A percentile compares a stretch with the other conserved stretches of the same genome.
phyloP scores from a whole-genome alignment of 53 echinoderm and acorn worm species.

The Actinopyga echinites region DNA sequence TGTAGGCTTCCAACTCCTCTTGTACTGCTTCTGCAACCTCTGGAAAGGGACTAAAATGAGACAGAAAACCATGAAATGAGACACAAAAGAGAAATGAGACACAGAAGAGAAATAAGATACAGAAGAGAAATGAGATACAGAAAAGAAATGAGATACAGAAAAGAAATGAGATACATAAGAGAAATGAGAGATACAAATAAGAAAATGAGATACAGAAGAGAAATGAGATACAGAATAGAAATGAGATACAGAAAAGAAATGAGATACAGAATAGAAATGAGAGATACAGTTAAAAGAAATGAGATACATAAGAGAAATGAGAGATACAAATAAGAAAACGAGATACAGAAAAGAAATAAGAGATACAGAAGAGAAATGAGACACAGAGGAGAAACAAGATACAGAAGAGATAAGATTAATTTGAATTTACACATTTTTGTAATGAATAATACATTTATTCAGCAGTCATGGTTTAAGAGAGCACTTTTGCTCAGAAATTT shows the following conservation, averaged over 20 bases:
- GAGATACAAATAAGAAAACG: too few species aligned
- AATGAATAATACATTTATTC: too few species aligned
- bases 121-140: neutral
- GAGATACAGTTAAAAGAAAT: too few species aligned
- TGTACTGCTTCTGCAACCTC: slow-evolving; percentile 99
- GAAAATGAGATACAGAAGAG: neutral
- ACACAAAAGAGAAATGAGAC: neutral
- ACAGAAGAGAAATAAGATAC: neutral
- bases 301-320: too few species aligned
- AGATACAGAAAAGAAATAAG: neutral
- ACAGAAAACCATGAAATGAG: neutral
- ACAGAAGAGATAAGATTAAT: neutral
- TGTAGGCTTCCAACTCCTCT: slow-evolving; percentile 90
- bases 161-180: neutral
- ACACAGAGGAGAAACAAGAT: neutral
- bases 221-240: neutral
- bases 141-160: neutral
- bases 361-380: neutral
- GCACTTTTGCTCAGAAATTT: too few species aligned
- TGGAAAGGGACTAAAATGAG: slow-evolving; percentile 80
- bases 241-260: neutral
- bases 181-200: too few species aligned
- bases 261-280: too few species aligned
- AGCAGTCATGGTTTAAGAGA: too few species aligned
- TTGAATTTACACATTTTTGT: too few species aligned